phyloP scores from a whole-genome alignment of 2,797 vertebrate genomes.

The Novumbra hubbsi region DNA sequence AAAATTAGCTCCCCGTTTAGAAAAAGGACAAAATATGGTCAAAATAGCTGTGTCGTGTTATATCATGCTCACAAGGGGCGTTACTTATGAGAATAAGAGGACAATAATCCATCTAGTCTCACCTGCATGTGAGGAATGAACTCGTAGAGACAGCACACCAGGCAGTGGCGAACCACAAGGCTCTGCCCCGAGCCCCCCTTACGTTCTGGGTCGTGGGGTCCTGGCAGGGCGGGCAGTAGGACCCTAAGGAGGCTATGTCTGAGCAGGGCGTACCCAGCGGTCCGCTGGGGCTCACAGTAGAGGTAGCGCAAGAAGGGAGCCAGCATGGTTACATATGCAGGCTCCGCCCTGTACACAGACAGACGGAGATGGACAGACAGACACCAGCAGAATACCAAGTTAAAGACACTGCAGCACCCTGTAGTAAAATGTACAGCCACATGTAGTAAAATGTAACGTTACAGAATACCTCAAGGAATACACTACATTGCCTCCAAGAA shows the following conservation, averaged over 20 bases:
- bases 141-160: slow-evolving; percentile 78
- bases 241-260: slow-evolving; percentile 80
- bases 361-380: not conserved
- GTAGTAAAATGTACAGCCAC: too few relatives aligned
- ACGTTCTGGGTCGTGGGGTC: not conserved
- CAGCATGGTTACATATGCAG: slow-evolving; percentile 79
- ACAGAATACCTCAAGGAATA: not conserved
- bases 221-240: slow-evolving; percentile 68
- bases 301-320: slow-evolving; percentile 87
- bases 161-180: slow-evolving; percentile 54
- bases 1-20: too few relatives aligned
- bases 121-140: slow-evolving; percentile 88
- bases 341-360: slow-evolving; percentile 70
- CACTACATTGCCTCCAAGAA: not conserved
- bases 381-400: not conserved
- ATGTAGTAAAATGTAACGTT: not conserved
- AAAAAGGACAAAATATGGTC: too few relatives aligned
- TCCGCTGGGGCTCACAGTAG: slow-evolving; percentile 87
- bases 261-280: slow-evolving; percentile 79
- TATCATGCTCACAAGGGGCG: not conserved
- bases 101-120: slow-evolving; percentile 2
- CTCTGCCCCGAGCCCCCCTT: slow-evolving; percentile 30
- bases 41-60: not conserved
- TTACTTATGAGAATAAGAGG: not conserved
- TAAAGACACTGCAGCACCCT: not conserved